These are phyloP conservation scores for Arrhamphus sclerolepis DNA, from an alignment of 2,797 vertebrate species.

Conservation along the genomic window DNA sequence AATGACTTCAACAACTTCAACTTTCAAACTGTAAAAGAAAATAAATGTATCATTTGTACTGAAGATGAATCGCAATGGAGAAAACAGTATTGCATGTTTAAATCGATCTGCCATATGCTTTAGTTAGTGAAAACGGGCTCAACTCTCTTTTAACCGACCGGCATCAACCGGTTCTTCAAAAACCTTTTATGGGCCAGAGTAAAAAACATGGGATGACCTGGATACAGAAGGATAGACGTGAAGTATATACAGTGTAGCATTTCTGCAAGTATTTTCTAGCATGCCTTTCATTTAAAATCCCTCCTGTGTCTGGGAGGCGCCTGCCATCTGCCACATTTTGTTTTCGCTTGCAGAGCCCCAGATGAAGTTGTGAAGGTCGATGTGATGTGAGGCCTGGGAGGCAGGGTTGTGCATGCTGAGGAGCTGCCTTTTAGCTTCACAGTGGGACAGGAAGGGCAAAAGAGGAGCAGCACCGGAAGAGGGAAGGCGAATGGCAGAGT, in stretches of 20 bases:
- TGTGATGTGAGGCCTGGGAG: conserved; percentile 38
- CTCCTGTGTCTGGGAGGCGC: conserved; percentile 30
- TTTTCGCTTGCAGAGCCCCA: conserved; percentile 45
- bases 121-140: too few species aligned
- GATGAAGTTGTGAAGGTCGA: conserved; percentile 74
- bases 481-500: conserved; percentile 15
- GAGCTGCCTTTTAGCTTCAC: conserved; percentile 41
- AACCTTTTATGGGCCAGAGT: too few species aligned
- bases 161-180: too few species aligned
- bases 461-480: conserved; percentile 12
- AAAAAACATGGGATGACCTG: too few species aligned
- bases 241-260: not conserved
- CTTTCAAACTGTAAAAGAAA: too few species aligned
- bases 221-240: too few species aligned
- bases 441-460: conserved; percentile 24
- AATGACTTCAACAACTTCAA: too few species aligned
- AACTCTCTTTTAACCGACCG: too few species aligned
- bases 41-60: too few species aligned
- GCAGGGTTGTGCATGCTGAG: conserved; percentile 59
- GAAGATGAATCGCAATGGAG: too few species aligned
- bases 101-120: too few species aligned
- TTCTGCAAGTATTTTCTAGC: conserved; percentile 17
- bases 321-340: conserved; percentile 60
- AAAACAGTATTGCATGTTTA: too few species aligned
- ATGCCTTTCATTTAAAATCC: conserved; percentile 38